Base-by-base conservation (phyloP, 2,797 vertebrate species). In the Tokudaia tokunoshimensis region DNA sequence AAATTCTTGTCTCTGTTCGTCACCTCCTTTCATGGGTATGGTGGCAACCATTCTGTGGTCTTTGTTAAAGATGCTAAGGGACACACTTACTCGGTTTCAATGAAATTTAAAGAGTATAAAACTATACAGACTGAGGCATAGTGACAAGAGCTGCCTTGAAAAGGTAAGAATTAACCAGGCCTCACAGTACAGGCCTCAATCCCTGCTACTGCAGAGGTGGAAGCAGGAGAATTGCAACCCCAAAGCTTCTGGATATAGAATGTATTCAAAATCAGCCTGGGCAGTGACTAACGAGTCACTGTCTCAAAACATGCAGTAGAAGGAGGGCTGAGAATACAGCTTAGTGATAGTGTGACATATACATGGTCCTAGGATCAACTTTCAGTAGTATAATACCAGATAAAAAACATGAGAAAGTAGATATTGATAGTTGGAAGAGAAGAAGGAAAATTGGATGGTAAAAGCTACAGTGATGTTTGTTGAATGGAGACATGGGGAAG, bases 61-160 rank as follows among this genome's bases (percentile, higher is more conserved):
- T 95, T 95, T 94, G 82, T 55, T 84, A 88, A 96, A 85, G 55
- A 86, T 79, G 26, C 22, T 34, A 90, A 4, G 34, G 3, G 44
- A 82, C 55, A 78, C 10, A 67, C 24, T 80, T 41, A 87, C 50
- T 10, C 88, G 63, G 61, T 90, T 24, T 5, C 65, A 89, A 83
- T 11, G 76, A 19, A 67, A 59, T 92, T 87, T 70, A 50, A 63
- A 86, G 70, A 88, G 50, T 61, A 4, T 80, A 65, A 94, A 94
- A 44, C 76, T 80, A n/a, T 50, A 65, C 17, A 96, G 63, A 75
- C 88, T 17, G 81, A 96, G 75, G 17, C 78, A 59, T 19, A 75
- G 29, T 57, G 86, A 55, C n/a, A 95, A 29, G 9, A n/a, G 20
- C 72, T 55, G 67, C 26, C 34, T 65, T 80, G 37, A 89, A 94